These are phyloP conservation scores for Achroia grisella DNA, from an alignment of 1,140 invertebrate species.

Conservation along the genomic window DNA sequence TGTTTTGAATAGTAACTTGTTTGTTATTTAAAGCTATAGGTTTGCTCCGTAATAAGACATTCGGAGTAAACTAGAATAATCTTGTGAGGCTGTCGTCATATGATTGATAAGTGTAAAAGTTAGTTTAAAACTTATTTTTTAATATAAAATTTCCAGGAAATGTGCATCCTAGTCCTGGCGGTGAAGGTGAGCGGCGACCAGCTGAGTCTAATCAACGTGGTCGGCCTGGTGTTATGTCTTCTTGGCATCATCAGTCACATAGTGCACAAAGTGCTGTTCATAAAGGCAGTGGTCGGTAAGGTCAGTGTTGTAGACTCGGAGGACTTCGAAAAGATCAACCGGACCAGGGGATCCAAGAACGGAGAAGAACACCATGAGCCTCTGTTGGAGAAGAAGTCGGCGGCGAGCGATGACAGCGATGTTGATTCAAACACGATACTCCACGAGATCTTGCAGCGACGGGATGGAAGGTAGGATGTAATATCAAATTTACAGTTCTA, in stretches of 20 bases:
- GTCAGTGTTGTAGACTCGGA: constrained; percentile 39
- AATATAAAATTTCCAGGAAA: constrained; percentile 82
- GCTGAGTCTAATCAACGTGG: constrained; percentile 86
- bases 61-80: too few species aligned
- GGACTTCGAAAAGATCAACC: constrained; percentile 33
- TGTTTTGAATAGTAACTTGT: too few species aligned
- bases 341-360: constrained; percentile 23
- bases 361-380: constrained; percentile 45
- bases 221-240: constrained; percentile 91
- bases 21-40: too few species aligned
- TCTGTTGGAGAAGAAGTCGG: constrained; percentile 46
- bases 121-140: constrained; percentile 32
- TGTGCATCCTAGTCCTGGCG: constrained; percentile 90
- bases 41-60: too few species aligned
- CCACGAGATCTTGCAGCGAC: constrained; percentile 55
- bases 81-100: too few species aligned
- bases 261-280: constrained; percentile 79
- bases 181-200: constrained; percentile 89
- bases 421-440: constrained; percentile 55
- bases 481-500: too few species aligned
- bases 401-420: constrained; percentile 52
- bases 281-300: constrained; percentile 41
- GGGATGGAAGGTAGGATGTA: constrained; percentile 41
- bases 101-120: too few species aligned
- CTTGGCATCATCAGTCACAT: constrained; percentile 92